Base-by-base conservation (phyloP, 2,113 vertebrate species). In the Oenanthe oenanthe region DNA sequence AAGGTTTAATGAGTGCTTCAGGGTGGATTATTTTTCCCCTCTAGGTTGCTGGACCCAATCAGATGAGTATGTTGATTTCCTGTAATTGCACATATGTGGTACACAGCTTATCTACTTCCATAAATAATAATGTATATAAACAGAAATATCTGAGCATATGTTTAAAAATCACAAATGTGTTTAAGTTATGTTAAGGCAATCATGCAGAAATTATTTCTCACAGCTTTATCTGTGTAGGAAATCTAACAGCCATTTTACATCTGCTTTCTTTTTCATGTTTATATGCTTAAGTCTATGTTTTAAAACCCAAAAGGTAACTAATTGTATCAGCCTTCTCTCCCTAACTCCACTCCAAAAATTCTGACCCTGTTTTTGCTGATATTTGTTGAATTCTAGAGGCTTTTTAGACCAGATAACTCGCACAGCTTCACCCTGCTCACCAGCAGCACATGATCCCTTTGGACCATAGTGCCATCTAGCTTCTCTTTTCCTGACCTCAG, bases 381-480 rank as follows among this genome's bases (percentile, higher is more conserved):
- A 66, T 11, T 51, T 71, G 17, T 42, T n/a, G 38, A 48, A 86
- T 40, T 53, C 56, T 62, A 66, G 50, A 72, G 36, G 24, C 25
- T 62, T 56, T 83, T 80, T 22, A 88, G 26, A 73, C 14, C 12
- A 72, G 43, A 32, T 31, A 43, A 74, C 51, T 68, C 20, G 26
- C 58, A 58, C 12, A 40, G 70, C 36, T 80, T 70, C 57, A n/a
- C 14, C 14, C 7, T 57, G 40, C 22, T 72, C 61, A 53, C 45
- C 51, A 67, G 68, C 60, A 67, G 68, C 60, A 61, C 62, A 80
- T 22, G 31, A 73, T 93, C 93, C 78, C 82, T 91, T 70, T 96
- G 96, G 83, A 88, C 88, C 56, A 88, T 84, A 97, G 95, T 96
- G 96, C 97, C 98, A 97, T 57, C 96, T 97, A 98, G 97, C 96